Evolutionary conservation across 2,888 invertebrate genomes (phyloP).

Genomic region (Morpho deidamia): DNA sequence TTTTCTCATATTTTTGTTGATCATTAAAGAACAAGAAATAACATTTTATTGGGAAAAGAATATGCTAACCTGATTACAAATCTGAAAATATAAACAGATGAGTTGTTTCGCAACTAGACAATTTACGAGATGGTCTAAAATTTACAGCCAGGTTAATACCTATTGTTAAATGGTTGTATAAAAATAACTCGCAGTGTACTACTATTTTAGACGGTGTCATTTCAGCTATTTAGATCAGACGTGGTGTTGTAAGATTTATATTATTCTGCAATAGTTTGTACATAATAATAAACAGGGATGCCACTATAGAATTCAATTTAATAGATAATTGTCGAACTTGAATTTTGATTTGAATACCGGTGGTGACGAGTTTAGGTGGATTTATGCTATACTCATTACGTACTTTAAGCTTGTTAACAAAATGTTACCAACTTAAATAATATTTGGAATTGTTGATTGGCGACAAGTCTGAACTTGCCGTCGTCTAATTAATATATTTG

Average conservation of each 20-base stretch:
- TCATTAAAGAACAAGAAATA: no score
- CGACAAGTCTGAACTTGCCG: not conserved
- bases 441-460: conserved; percentile 5
- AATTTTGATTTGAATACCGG: no score
- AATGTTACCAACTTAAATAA: not conserved
- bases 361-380: not conserved
- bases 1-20: no score
- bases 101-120: conserved; percentile 9
- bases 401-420: not conserved
- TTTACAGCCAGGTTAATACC: conserved; percentile 46
- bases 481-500: not conserved
- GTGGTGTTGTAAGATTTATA: no score
- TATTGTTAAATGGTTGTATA: conserved; percentile 36
- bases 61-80: no score
- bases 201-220: conserved; percentile 3
- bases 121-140: conserved; percentile 15
- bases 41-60: no score
- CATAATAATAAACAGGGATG: no score
- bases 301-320: no score
- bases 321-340: no score
- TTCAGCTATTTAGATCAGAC: not conserved
- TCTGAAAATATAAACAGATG: conserved; percentile 5
- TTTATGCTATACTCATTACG: not conserved
- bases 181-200: conserved; percentile 33
- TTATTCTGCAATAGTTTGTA: no score